A percentile compares a stretch with the other conserved stretches of the same genome.
Conservation (phyloP, 2,888 invertebrate species). For the Trichacis sp. region DNA sequence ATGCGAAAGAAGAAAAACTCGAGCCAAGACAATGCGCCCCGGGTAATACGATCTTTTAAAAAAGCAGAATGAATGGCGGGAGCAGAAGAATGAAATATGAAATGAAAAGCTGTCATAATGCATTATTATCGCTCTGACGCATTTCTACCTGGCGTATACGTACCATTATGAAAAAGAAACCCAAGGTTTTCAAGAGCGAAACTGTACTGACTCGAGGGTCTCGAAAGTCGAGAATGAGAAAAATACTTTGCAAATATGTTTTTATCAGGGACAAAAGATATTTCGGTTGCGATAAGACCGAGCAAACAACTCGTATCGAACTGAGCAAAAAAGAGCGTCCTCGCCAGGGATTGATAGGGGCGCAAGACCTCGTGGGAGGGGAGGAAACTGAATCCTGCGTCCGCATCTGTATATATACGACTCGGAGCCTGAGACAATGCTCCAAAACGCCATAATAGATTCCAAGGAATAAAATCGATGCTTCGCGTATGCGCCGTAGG, state of each 20-base stretch:
- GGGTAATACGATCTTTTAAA: conserved; percentile 34
- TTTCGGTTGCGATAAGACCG: conserved; percentile 54
- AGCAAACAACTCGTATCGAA: conserved; percentile 58
- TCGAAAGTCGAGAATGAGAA: too few species aligned
- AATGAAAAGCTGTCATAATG: conserved; percentile 67
- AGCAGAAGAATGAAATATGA: conserved; percentile 54
- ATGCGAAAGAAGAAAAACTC: conserved; percentile 24
- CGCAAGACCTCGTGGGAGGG: conserved; percentile 43
- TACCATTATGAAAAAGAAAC: conserved; percentile 59
- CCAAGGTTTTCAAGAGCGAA: too few species aligned
- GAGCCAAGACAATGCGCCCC: conserved; percentile 22
- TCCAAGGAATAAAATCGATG: conserved; percentile 39
- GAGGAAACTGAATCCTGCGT: conserved; percentile 38
- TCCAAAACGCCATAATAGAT: conserved; percentile 35
- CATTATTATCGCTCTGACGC: conserved; percentile 59
- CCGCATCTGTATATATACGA: conserved; percentile 25
- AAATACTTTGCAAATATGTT: too few species aligned
- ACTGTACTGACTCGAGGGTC: too few species aligned
- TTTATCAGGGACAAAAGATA: conserved; percentile 32
- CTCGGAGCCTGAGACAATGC: conserved; percentile 38
- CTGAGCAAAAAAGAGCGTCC: conserved; percentile 65
- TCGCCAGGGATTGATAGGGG: conserved; percentile 62
- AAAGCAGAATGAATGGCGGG: conserved; percentile 24
- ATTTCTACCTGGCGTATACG: conserved; percentile 61
- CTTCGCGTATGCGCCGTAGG: conserved; percentile 29